These are phyloP conservation scores for Leptocoma aspasia DNA, from an alignment of 2,113 vertebrate species.

Conservation along the genomic window DNA sequence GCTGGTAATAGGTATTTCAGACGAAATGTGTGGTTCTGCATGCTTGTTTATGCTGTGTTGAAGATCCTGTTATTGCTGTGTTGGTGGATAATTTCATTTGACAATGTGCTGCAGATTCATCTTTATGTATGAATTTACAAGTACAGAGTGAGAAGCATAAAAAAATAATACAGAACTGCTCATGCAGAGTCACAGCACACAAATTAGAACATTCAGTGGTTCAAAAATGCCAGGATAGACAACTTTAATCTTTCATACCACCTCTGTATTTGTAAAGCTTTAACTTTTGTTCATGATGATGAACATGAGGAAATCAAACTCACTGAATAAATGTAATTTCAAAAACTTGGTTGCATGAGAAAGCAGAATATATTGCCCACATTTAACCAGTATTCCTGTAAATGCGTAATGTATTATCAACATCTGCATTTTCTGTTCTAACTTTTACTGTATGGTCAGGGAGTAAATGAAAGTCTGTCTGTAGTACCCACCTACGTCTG, in stretches of 20 bases:
- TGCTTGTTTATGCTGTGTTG: slow-evolving; percentile 29
- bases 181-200: neutral
- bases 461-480: neutral
- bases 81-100: slow-evolving; percentile 44
- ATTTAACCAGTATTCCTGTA: neutral
- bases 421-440: neutral
- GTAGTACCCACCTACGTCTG: neutral
- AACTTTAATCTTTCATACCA: neutral
- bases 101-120: slow-evolving; percentile 21
- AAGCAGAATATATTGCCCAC: neutral
- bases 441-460: neutral
- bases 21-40: neutral
- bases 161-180: neutral
- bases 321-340: neutral
- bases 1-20: neutral
- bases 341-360: neutral
- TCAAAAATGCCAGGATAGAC: neutral
- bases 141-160: slow-evolving; percentile 1
- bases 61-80: slow-evolving; percentile 35
- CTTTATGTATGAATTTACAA: slow-evolving; percentile 39
- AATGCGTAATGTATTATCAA: neutral
- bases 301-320: neutral
- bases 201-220: neutral
- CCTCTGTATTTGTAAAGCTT: neutral
- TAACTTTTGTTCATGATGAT: neutral